Conservation (phyloP, 2,113 vertebrate genomes). For the Gymnarchus niloticus region DNA sequence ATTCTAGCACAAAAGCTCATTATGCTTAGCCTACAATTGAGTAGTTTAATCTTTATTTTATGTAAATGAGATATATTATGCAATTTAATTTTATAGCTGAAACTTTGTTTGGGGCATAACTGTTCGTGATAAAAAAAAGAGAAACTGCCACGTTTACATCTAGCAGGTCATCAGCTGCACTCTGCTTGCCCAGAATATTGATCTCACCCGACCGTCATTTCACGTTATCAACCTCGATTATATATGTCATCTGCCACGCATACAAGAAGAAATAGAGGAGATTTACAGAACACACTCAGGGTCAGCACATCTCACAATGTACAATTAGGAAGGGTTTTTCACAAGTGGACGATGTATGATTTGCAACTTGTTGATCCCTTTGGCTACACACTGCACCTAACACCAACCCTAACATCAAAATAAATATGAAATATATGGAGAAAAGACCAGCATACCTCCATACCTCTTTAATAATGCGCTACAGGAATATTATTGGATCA, state of each 20-base stretch:
- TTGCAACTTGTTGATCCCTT: background rate
- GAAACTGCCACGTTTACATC: constrained; percentile 13
- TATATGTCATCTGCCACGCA: no score
- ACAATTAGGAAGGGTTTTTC: no score
- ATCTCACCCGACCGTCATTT: no score
- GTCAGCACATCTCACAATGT: background rate
- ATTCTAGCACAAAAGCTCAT: background rate
- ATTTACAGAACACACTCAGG: background rate
- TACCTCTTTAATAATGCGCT: background rate
- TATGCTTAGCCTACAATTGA: background rate
- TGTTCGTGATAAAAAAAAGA: constrained; percentile 29
- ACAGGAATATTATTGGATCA: background rate
- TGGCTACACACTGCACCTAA: no score
- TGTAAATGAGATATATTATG: background rate
- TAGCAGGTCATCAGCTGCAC: background rate
- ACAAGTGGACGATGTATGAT: no score
- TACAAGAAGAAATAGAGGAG: background rate
- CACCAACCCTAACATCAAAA: background rate
- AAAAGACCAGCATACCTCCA: background rate
- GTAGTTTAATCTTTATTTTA: background rate
- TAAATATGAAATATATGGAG: background rate
- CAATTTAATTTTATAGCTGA: constrained; percentile 16
- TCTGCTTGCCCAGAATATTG: background rate
- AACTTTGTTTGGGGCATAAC: constrained; percentile 22
- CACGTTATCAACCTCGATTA: no score